phyloP scores from a whole-genome alignment of 2,113 vertebrate genomes.

The Oncorhynchus clarkii region DNA sequence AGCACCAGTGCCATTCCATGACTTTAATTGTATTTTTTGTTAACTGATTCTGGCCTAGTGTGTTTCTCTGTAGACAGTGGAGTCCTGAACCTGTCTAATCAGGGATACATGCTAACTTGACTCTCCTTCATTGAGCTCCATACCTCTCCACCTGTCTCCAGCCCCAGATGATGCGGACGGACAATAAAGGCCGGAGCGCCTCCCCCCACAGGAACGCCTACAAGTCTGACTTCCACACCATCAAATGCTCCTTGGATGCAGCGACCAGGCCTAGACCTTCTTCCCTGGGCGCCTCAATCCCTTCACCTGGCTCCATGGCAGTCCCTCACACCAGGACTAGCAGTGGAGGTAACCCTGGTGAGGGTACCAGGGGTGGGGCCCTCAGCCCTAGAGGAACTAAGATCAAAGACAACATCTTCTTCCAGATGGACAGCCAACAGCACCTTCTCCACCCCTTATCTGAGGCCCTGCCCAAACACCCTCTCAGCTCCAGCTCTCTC shows the following conservation, averaged over 20 bases:
- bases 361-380: constrained; percentile 73
- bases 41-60: no score
- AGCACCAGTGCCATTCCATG: no score
- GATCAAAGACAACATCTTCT: constrained; percentile 87
- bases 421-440: constrained; percentile 84
- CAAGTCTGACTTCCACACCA: constrained; percentile 86
- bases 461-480: constrained; percentile 26
- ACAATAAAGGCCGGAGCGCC: constrained; percentile 85
- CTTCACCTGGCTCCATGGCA: constrained; percentile 40
- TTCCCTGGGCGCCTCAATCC: constrained; percentile 33
- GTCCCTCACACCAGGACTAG: constrained; percentile 19
- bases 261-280: constrained; percentile 57
- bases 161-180: constrained; percentile 84
- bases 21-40: no score
- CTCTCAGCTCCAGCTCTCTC: constrained; percentile 54
- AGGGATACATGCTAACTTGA: no score
- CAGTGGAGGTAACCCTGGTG: constrained; percentile 19
- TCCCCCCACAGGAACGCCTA: constrained; percentile 90
- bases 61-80: no score
- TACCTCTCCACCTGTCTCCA: constrained; percentile 1
- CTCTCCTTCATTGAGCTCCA: no score
- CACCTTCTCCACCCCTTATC: constrained; percentile 44
- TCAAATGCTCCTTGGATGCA: constrained; percentile 87
- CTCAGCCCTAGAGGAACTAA: constrained; percentile 81
- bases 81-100: no score